These are phyloP conservation scores for Drosophila kohkoa DNA, from an alignment of 1,140 invertebrate species.

Conservation along the genomic window DNA sequence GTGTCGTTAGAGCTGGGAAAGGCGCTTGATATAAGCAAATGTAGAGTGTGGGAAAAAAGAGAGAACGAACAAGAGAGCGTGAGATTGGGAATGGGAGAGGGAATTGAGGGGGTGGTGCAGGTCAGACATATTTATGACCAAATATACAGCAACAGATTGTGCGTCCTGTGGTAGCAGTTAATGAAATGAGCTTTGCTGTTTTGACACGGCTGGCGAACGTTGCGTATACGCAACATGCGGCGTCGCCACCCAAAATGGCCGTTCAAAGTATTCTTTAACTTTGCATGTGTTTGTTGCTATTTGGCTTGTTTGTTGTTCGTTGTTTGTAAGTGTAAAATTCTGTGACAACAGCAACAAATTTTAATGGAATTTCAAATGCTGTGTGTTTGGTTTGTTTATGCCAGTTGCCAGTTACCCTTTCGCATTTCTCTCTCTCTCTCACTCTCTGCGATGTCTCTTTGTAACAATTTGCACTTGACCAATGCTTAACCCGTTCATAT, in stretches of 20 bases:
- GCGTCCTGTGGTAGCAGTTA: slow-evolving; percentile 69
- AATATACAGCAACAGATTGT: slow-evolving; percentile 76
- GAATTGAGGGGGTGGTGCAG: slow-evolving; percentile 6
- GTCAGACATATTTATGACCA: slow-evolving; percentile 76
- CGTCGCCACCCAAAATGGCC: slow-evolving; percentile 34
- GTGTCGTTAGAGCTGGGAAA: slow-evolving; percentile 43
- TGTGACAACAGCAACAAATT: slow-evolving; percentile 72
- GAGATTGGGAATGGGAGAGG: not conserved
- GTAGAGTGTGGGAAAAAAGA: not conserved
- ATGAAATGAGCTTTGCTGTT: slow-evolving; percentile 76
- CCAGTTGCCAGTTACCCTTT: not conserved
- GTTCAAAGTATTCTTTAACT: slow-evolving; percentile 59
- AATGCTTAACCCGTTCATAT: slow-evolving; percentile 26
- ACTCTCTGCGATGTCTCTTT: slow-evolving; percentile 2
- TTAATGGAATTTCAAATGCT: slow-evolving; percentile 80
- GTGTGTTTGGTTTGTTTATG: slow-evolving; percentile 29
- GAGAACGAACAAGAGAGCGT: no score
- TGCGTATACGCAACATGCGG: slow-evolving; percentile 56
- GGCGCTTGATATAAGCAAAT: not conserved
- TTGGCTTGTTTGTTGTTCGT: slow-evolving; percentile 14
- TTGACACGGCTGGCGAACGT: slow-evolving; percentile 49
- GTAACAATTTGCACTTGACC: slow-evolving; percentile 67
- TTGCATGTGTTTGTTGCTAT: slow-evolving; percentile 21
- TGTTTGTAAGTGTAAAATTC: slow-evolving; percentile 43
- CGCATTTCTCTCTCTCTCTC: not conserved